Evolutionary conservation across 2,797 vertebrate genomes (phyloP), one percentile per base, ranked within the genome.

Genomic region (Ptychobarbus kaznakovi): DNA sequence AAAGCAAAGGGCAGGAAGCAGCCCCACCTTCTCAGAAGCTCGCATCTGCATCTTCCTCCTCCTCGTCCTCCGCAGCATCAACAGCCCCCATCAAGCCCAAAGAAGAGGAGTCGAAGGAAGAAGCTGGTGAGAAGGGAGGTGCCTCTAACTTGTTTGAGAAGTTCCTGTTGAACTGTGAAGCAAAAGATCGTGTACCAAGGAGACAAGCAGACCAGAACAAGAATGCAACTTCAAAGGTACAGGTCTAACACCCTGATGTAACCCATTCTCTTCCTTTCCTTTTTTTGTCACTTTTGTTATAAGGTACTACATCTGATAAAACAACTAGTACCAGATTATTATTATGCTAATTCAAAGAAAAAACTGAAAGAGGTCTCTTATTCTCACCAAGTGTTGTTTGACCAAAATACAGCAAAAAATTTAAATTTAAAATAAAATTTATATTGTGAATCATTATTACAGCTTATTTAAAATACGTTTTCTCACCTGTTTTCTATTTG

Each of bases 131-230:
- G 80, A 95, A 94, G 83, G 94, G 94, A 1, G 82, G 69, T 6
- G 61, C 72, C 13, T 94, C 95, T 1, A 95, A 95, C 90, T 90
- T 96, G 65, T 96, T 96, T 89, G 95, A 95, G 88, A 95, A 94
- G 90, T 96, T 96, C 88, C 89, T 96, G 75, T 87, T 95, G 65
- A 95, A 93, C 90, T 96, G 94, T 32, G 95, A 95, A 86, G 95
- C 95, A 32, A 96, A 96, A 73, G 95, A 96, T 85, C 92, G 94
- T 0, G 92, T 93, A 40, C 94, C 94, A 7, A 92, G 95, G 72
- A 90, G 94, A 88, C 93, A 87, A 38, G 83, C 90, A 0, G 44
- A 80, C 20, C 90, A 91, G 76, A 80, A 78, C 42, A 89, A 88
- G 76, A 70, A 32, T 86, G 92, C 94, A 85, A 83, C 93, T 16